Percentiles rank a stretch among this genome's conserved stretches.
These are phyloP conservation scores for Strigamia crassipes DNA, from an alignment of 2,888 invertebrate species.

Conservation along the genomic window DNA sequence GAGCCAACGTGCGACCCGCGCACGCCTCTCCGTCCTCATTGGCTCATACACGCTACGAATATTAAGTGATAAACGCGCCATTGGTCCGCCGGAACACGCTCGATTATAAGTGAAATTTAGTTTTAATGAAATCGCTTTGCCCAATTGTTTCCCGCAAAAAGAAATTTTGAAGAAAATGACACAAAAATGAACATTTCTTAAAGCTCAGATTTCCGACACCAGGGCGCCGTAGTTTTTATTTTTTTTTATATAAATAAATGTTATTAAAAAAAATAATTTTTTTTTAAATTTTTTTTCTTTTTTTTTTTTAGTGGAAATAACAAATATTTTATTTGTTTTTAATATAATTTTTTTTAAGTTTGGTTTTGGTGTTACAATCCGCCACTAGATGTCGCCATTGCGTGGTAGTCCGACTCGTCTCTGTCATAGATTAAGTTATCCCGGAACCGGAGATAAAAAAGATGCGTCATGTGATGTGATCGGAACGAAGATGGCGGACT, in stretches of 20 bases:
- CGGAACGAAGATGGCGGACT: constrained; percentile 48
- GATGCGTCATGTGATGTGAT: constrained; percentile 15
- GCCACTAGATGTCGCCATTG: constrained; percentile 1
- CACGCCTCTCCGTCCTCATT: background rate
- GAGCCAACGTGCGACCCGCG: background rate
- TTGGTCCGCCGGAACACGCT: background rate
- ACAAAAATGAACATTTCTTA: background rate
- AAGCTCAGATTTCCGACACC: background rate
- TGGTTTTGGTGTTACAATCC: too few relatives aligned
- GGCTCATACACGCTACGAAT: background rate
- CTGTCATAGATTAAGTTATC: background rate
- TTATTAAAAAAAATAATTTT: too few relatives aligned
- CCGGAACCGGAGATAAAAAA: background rate
- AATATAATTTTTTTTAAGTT: background rate
- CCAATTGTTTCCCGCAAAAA: background rate
- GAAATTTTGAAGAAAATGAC: background rate
- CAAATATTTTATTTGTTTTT: background rate
- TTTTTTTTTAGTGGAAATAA: background rate
- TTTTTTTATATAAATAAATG: background rate
- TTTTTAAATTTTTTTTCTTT: too few relatives aligned
- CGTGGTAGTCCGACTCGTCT: background rate
- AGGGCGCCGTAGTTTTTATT: background rate
- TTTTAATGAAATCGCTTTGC: background rate
- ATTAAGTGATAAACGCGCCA: background rate
- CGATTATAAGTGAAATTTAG: constrained; percentile 26